Conservation (phyloP, 2,113 vertebrate species). For the Scophthalmus maximus region DNA sequence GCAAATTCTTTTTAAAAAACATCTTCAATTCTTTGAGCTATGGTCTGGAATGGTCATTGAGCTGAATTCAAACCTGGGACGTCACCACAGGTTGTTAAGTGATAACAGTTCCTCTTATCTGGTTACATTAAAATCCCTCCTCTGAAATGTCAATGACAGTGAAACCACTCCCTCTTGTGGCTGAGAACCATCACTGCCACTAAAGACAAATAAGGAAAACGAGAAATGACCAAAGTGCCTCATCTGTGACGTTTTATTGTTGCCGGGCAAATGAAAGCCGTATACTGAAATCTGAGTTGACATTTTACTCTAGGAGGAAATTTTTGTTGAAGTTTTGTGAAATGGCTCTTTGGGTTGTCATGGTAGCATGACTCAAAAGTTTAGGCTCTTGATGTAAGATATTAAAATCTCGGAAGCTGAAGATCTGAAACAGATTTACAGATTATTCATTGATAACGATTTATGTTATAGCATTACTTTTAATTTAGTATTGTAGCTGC, state of each 20-base stretch:
- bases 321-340: too few species aligned
- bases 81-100: not conserved
- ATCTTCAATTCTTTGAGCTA: too few species aligned
- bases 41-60: not conserved
- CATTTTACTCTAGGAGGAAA: too few species aligned
- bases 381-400: not conserved
- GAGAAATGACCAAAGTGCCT: not conserved
- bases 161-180: slow-evolving; percentile 28
- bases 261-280: too few species aligned
- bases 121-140: slow-evolving; percentile 3
- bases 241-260: too few species aligned
- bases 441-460: too few species aligned
- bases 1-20: too few species aligned
- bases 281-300: too few species aligned
- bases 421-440: slow-evolving; percentile 4
- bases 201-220: slow-evolving; percentile 18
- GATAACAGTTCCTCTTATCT: not conserved
- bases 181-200: not conserved
- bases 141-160: not conserved
- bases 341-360: too few species aligned
- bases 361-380: too few species aligned
- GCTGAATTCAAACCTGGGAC: not conserved
- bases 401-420: not conserved
- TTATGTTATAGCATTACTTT: not conserved
- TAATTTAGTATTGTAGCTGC: not conserved